Evolutionary conservation across 92 coral and sea anemone species (phyloP).

Genomic region (Porites cylindrica): DNA sequence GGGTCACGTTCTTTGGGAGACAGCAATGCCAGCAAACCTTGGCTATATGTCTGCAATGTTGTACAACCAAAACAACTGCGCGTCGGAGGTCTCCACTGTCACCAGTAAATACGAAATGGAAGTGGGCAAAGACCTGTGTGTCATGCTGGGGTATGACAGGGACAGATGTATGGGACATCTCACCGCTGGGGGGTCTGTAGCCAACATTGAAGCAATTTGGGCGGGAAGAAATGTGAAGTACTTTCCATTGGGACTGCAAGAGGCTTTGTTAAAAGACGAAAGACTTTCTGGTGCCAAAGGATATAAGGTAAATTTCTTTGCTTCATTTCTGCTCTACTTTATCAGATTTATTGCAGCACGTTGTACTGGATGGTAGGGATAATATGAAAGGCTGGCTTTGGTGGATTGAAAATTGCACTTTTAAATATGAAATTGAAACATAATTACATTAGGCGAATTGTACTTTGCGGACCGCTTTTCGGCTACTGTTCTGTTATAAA

Average conservation of each 20-base stretch:
- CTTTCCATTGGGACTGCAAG: slow-evolving; percentile 79
- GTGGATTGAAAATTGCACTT: too few species aligned
- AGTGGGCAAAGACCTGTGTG: slow-evolving; percentile 81
- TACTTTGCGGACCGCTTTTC: too few species aligned
- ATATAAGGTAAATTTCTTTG: slow-evolving; percentile 19
- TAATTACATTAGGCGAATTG: too few species aligned
- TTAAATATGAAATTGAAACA: too few species aligned
- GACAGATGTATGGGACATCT: slow-evolving; percentile 75
- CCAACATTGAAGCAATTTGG: slow-evolving; percentile 97
- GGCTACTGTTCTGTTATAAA: too few species aligned
- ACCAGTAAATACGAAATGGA: slow-evolving; percentile 83
- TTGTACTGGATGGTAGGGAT: too few species aligned
- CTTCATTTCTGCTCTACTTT: background rate
- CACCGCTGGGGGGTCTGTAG: slow-evolving; percentile 80
- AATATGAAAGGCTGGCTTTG: too few species aligned
- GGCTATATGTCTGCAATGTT: slow-evolving; percentile 85
- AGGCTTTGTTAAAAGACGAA: slow-evolving; percentile 77
- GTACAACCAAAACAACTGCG: slow-evolving; percentile 90
- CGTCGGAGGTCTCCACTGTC: slow-evolving; percentile 74
- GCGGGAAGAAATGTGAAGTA: slow-evolving; percentile 89
- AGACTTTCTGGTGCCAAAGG: slow-evolving; percentile 62
- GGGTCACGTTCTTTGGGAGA: slow-evolving; percentile 93
- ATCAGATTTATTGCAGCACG: too few species aligned
- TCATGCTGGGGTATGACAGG: slow-evolving; percentile 90
- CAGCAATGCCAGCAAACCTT: slow-evolving; percentile 84